Evolutionary conservation across 1,140 invertebrate species (phyloP).

Genomic region (Colletes latitarsis): DNA sequence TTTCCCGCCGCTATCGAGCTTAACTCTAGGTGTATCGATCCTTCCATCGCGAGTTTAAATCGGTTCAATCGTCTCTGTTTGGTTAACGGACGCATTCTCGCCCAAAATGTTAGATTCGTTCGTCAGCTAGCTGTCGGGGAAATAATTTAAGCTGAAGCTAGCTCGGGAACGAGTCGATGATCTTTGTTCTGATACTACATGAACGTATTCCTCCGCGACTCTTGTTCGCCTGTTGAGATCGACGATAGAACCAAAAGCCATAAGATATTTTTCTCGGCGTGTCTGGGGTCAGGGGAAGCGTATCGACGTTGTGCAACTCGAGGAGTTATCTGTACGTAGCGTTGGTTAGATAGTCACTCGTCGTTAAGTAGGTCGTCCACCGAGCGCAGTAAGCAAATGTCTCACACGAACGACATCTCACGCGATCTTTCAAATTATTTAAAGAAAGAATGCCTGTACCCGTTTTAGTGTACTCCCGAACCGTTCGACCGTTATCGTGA

Average conservation of each 20-base stretch:
- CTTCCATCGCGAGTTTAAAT: not conserved
- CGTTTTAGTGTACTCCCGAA: slow-evolving; percentile 30
- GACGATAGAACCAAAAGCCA: not conserved
- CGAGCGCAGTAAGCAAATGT: slow-evolving; percentile 12
- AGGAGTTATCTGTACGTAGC: slow-evolving; percentile 1
- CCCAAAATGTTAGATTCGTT: too few species aligned
- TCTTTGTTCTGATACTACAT: too few species aligned
- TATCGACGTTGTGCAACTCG: slow-evolving; percentile 10
- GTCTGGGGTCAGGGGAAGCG: not conserved
- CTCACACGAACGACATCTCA: slow-evolving; percentile 45
- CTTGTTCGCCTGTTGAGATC: too few species aligned
- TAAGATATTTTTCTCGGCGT: slow-evolving; percentile 13
- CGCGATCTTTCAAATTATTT: slow-evolving; percentile 55
- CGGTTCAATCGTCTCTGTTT: slow-evolving; percentile 3
- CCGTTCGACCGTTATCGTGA: slow-evolving; percentile 29
- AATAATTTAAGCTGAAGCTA: too few species aligned
- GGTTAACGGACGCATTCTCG: not conserved
- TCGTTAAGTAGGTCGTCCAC: slow-evolving; percentile 25
- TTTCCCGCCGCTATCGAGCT: not conserved
- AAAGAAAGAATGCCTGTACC: slow-evolving; percentile 36
- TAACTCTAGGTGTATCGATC: not conserved
- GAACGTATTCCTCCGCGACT: too few species aligned
- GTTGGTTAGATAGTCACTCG: slow-evolving; percentile 22
- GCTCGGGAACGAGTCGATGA: too few species aligned
- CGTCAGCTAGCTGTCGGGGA: too few species aligned